Base-by-base conservation (phyloP, 2,797 vertebrate species). In the Strix occidentalis region DNA sequence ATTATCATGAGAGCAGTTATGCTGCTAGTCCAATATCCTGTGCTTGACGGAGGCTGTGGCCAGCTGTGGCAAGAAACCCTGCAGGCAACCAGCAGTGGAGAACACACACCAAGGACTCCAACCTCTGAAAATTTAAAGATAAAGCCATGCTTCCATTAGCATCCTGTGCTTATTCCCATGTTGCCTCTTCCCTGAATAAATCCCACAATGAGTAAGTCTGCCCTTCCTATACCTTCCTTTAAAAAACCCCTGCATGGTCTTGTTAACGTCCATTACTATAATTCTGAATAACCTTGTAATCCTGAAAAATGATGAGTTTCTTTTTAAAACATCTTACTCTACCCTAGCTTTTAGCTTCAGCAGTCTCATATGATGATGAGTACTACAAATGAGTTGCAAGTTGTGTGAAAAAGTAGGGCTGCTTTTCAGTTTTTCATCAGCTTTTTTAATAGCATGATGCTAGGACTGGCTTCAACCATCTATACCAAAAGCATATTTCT, bases 101-200 rank as follows among this genome's bases (percentile, higher is more conserved):
- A 81, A 18, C 24, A 53, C 3, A 5, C 23, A 39, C 17, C 39
- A 85, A 56, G 17, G 56, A 66, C 25, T 8, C 16, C 1, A 2
- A 60, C 5, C 37, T 35, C 79, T 43, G 31, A 51, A 63, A 83
- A 71, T 18, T 60, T 46, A 57, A 51, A 66, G 61, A 37, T 39
- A 0, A 0, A 77, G 46, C 4, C 1, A 4, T 43, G 18, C 7
- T 29, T 76, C 35, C 54, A 5, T 46, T 54, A 74, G 5, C 26
- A 68, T 60, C 72, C 21, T 1, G 0, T 41, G 21, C 24, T 79
- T 54, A 72, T 46, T 92, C 33, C 66, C 31, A 2, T 1, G 1
- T 54, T 28, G 10, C 11, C 16, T 60, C 23, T 83, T 83, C 25
- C 25, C 11, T 85, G 33, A 13, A 33, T 45, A 69, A 66, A 57